A percentile compares a stretch with the other conserved stretches of the same genome.
Conservation (phyloP, 2,113 vertebrate genomes). For the Ploceus nigricollis region DNA sequence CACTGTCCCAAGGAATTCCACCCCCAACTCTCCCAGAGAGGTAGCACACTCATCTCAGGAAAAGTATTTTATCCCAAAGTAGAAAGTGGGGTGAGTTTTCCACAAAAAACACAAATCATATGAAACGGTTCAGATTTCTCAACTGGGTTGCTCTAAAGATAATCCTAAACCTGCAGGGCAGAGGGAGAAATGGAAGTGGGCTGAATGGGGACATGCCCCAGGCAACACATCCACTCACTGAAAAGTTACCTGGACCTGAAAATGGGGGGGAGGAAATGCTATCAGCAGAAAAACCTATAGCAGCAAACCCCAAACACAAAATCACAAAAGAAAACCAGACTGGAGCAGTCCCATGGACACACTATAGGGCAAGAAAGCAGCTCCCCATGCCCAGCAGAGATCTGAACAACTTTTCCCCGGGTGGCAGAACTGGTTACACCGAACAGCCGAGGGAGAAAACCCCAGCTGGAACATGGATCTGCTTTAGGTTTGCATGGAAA, state of each 20-base stretch:
- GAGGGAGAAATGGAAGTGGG: not conserved
- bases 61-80: not conserved
- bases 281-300: not conserved
- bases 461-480: not conserved
- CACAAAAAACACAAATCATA: rapidly evolving
- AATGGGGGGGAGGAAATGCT: rapidly evolving
- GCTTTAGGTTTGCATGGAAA: not conserved
- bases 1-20: not conserved
- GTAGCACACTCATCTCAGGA: not conserved
- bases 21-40: rapidly evolving
- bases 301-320: not conserved
- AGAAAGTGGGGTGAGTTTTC: not conserved
- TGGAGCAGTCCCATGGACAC: not conserved
- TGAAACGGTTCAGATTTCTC: not conserved
- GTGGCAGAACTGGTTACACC: not conserved
- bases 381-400: not conserved
- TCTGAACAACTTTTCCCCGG: not conserved
- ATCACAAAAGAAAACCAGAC: not conserved
- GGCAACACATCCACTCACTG: not conserved
- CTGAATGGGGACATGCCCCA: rapidly evolving
- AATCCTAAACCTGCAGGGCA: not conserved
- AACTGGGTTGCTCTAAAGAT: not conserved
- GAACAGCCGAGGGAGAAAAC: not conserved
- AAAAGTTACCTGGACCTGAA: not conserved
- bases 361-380: not conserved